Evolutionary conservation across 2,888 invertebrate species (phyloP), one percentile per base, ranked within the genome.

Genomic region (Dioctria rufipes): DNA sequence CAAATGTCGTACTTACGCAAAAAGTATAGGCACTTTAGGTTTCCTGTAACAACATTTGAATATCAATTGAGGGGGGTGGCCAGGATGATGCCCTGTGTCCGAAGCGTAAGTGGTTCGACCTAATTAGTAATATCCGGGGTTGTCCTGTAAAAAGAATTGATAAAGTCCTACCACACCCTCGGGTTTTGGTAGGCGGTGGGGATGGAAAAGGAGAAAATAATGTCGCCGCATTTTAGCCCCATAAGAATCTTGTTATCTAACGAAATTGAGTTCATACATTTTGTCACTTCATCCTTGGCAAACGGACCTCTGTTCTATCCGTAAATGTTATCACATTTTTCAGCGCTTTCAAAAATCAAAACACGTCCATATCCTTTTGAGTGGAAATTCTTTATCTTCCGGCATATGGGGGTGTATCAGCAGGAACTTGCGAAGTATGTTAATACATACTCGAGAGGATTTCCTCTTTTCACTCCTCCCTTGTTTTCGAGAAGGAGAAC

Each of bases 331-430:
- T 61, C 77, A 43, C 75, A 77, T 77, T 77, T 63, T 77, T 49
- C 63, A 77, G 49, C 25, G 77, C 49, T 63, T 13, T 77, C 77
- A 77, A 77, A 77, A 77, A 77, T 77, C 77, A 77, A 77, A 77
- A 77, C 77, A 77, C 77, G 77, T 77, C 63, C 77, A 77, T 63
- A 77, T 77, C 77, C 63, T 77, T 25, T 42, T 37, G 63, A 46
- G 51, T 63, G 63, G 63, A 63, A 46, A 77, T 77, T 77, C 77
- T 77, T 77, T 77, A 77, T 77, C 77, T 77, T 37, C 63, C 4
- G 63, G 77, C 63, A 77, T 77, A 63, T 77, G 77, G 77, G 77
- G 25, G 25, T 25, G 25, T 25, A 25, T 25, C 25, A 25, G 25
- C 49, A 63, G 37, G 63, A 77, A 63, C 63, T 77, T 46, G 46